phyloP scores from a whole-genome alignment of 2,797 vertebrate species.

The Semaprochilodus insignis region DNA sequence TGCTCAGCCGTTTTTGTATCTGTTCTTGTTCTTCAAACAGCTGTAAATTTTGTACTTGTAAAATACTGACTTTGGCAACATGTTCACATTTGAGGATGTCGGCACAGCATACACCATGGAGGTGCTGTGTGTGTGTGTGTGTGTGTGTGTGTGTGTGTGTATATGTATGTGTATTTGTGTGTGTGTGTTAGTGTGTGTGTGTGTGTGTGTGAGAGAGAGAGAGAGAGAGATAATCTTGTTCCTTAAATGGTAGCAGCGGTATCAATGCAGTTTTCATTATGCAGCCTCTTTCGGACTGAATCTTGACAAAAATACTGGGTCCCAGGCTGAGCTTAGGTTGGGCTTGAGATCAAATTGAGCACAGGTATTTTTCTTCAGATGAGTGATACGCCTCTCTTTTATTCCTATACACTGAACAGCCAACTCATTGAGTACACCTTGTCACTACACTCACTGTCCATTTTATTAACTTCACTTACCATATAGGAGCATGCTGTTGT shows the following conservation, averaged over 20 bases:
- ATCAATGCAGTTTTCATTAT: not conserved
- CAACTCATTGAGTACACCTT: too few species aligned
- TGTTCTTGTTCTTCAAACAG: conserved; percentile 8
- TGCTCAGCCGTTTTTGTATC: conserved; percentile 12
- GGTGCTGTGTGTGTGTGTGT: conserved; percentile 15
- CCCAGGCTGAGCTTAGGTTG: too few species aligned
- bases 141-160: not conserved
- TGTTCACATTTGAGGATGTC: not conserved
- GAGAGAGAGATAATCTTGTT: conserved; percentile 14
- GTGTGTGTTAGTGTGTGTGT: conserved; percentile 3
- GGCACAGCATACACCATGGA: not conserved
- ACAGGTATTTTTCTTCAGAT: too few species aligned
- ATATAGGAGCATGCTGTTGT: too few species aligned
- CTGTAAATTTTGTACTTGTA: conserved; percentile 18
- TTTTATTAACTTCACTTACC: too few species aligned
- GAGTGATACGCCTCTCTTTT: too few species aligned
- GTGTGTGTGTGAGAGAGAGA: not conserved
- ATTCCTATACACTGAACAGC: too few species aligned
- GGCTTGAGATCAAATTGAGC: too few species aligned
- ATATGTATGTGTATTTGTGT: not conserved
- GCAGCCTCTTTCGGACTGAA: not conserved
- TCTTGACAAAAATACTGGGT: too few species aligned
- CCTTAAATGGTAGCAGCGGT: conserved; percentile 21
- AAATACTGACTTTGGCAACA: conserved; percentile 1
- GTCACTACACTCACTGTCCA: too few species aligned